Evolutionary conservation across 2,797 vertebrate species (phyloP).

Genomic region (Garrulus glandarius): DNA sequence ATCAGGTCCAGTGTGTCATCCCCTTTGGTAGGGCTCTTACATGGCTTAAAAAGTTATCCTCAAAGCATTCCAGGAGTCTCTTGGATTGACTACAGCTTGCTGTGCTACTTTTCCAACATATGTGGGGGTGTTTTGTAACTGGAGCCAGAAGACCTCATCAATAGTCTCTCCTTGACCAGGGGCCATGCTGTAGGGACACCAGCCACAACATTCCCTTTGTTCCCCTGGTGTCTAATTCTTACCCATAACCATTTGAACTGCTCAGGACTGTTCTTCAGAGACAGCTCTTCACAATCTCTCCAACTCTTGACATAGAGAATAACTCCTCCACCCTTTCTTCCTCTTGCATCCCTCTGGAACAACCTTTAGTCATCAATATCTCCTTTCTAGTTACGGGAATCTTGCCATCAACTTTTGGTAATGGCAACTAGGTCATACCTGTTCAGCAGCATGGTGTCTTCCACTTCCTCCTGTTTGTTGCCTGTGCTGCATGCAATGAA

Average conservation of each 20-base stretch:
- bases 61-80: neutral
- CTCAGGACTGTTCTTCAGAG: neutral
- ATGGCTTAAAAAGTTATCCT: neutral
- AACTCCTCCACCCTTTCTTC: neutral
- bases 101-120: neutral
- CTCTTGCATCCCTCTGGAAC: fast-evolving
- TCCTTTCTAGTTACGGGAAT: neutral
- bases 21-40: neutral
- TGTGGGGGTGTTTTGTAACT: neutral
- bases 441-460: neutral
- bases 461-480: neutral
- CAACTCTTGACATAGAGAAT: neutral
- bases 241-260: neutral
- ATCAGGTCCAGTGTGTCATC: neutral
- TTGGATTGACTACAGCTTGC: too few species aligned
- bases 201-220: fast-evolving
- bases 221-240: neutral
- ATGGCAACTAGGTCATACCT: neutral
- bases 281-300: neutral
- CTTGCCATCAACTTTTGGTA: neutral
- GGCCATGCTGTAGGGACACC: neutral
- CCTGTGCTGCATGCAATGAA: neutral
- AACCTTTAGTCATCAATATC: neutral
- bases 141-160: fast-evolving
- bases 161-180: neutral